Percentiles rank a stretch among this genome's conserved stretches.
Evolutionary conservation across 2,888 invertebrate species (phyloP).

Genomic region (Dysmachus trigonus): DNA sequence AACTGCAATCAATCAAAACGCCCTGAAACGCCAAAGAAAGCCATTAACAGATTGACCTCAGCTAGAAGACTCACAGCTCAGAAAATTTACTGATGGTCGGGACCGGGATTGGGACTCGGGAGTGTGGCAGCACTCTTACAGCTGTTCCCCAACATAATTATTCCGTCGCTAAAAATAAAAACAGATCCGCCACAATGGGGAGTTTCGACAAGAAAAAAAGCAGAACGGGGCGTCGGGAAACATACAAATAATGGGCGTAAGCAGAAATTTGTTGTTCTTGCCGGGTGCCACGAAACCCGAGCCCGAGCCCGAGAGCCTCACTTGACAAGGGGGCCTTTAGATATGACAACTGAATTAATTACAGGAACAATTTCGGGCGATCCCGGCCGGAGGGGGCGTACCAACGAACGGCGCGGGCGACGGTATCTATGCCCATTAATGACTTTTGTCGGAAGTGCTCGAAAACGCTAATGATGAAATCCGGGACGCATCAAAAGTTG

Average conservation of each 20-base stretch:
- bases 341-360: slow-evolving; percentile 34
- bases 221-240: background rate
- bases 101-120: too few species aligned
- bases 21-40: background rate
- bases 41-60: background rate
- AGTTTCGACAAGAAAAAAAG: background rate
- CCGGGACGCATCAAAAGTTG: slow-evolving; percentile 11
- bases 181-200: background rate
- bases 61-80: background rate
- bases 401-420: too few species aligned
- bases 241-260: slow-evolving; percentile 13
- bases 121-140: background rate
- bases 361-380: background rate
- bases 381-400: background rate
- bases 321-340: background rate
- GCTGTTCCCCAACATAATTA: background rate
- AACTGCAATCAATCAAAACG: background rate
- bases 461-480: slow-evolving; percentile 9
- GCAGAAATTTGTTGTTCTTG: slow-evolving; percentile 5
- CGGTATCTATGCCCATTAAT: slow-evolving; percentile 18
- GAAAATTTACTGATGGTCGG: background rate
- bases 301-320: background rate
- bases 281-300: background rate
- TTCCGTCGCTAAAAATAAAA: background rate
- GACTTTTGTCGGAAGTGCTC: slow-evolving; percentile 11